These are phyloP conservation scores for Ernsta delagoae DNA, from an alignment of 2,888 invertebrate species.

Conservation along the genomic window DNA sequence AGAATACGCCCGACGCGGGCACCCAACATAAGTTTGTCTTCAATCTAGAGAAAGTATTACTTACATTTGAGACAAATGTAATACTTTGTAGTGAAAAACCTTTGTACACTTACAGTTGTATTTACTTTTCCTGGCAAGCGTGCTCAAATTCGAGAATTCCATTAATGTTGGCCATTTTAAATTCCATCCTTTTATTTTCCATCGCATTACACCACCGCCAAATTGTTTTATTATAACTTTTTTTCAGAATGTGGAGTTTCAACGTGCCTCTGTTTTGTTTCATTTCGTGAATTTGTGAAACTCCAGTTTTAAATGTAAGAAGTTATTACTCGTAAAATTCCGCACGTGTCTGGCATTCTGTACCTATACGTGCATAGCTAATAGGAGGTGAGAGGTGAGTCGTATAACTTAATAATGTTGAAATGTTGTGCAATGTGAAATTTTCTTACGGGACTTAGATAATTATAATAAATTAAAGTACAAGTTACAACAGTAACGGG, in stretches of 20 bases:
- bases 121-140: constrained; percentile 42
- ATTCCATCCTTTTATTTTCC: constrained; percentile 69
- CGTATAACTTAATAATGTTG: no score
- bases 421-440: no score
- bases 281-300: constrained; percentile 68
- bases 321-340: constrained; percentile 53
- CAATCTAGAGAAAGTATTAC: no score
- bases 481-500: no score
- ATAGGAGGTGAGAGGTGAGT: no score
- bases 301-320: constrained; percentile 59
- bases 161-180: constrained; percentile 65
- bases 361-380: background rate
- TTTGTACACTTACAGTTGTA: constrained; percentile 31
- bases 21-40: no score
- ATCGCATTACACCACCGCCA: constrained; percentile 64
- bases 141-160: constrained; percentile 53
- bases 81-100: background rate
- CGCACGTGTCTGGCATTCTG: constrained; percentile 40
- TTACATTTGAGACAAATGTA: no score
- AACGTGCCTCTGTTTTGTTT: constrained; percentile 65
- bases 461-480: no score
- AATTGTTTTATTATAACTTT: constrained; percentile 75
- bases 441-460: no score
- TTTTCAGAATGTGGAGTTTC: constrained; percentile 65
- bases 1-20: no score